Conservation (phyloP, 1,140 invertebrate genomes). For the Akabosia matsudoensis region DNA sequence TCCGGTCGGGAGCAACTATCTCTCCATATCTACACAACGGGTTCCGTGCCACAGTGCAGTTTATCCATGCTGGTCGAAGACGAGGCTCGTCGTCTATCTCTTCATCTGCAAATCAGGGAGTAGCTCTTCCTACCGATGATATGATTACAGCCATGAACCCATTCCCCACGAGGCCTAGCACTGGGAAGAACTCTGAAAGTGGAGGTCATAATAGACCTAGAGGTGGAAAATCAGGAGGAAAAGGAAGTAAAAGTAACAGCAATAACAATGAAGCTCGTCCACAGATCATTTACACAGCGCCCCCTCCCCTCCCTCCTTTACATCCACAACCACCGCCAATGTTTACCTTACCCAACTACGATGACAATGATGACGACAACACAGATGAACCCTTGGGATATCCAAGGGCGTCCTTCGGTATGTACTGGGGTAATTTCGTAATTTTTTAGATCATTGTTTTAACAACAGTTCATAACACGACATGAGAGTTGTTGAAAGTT, state of each 20-base stretch:
- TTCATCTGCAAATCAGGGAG: background rate
- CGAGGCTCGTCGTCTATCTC: background rate
- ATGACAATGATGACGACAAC: constrained; percentile 29
- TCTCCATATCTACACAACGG: constrained; percentile 44
- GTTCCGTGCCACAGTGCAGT: constrained; percentile 46
- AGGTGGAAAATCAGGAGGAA: background rate
- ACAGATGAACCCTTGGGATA: constrained; percentile 40
- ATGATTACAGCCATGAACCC: background rate
- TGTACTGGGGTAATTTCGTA: constrained; percentile 7
- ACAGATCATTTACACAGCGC: background rate
- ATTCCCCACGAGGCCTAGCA: background rate
- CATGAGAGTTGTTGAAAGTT: no score
- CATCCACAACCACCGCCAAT: background rate
- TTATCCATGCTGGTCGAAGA: constrained; percentile 25
- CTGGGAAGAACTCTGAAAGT: background rate
- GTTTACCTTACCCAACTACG: background rate
- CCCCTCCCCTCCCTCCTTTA: background rate
- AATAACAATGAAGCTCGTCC: background rate
- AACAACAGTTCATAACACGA: no score
- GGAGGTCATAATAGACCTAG: background rate
- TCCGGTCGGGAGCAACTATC: constrained; percentile 39
- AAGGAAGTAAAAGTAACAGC: background rate
- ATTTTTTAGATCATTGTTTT: no score
- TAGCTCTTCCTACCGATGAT: background rate
- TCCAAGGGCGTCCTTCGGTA: constrained; percentile 42